Evolutionary conservation across 2,888 invertebrate species (phyloP).

Genomic region (Cinara cedri): DNA sequence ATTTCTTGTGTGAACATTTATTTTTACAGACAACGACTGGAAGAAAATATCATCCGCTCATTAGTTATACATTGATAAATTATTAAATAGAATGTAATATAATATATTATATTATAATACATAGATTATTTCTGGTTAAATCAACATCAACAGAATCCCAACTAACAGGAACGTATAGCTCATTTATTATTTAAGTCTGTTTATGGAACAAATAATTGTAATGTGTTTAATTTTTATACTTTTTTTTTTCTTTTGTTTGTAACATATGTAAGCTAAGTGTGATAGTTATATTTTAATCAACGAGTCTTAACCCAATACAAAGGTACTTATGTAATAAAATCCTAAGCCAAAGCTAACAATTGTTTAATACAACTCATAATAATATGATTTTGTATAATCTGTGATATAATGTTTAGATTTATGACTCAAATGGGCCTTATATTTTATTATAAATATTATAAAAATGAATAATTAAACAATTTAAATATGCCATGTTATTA

Average conservation of each 20-base stretch:
- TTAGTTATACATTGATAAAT: conserved; percentile 9
- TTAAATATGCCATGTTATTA: background rate
- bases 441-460: conserved; percentile 39
- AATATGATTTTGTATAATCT: conserved; percentile 54
- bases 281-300: conserved; percentile 52
- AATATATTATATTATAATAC: conserved; percentile 8
- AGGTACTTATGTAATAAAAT: conserved; percentile 38
- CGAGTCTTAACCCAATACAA: conserved; percentile 37
- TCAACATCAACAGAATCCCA: conserved; percentile 4
- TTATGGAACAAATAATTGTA: conserved; percentile 44
- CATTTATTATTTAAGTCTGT: conserved; percentile 52
- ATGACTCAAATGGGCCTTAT: conserved; percentile 42
- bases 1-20: background rate
- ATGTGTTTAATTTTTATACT: conserved; percentile 48
- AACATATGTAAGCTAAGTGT: conserved; percentile 52
- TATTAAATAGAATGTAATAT: background rate
- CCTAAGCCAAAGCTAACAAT: conserved; percentile 53
- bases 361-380: conserved; percentile 29
- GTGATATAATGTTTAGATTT: conserved; percentile 55
- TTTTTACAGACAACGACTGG: conserved; percentile 43
- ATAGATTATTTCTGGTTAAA: conserved; percentile 11
- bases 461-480: conserved; percentile 31
- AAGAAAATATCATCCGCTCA: conserved; percentile 32
- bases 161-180: conserved; percentile 54
- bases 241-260: conserved; percentile 43